Percentiles rank a stretch among this genome's conserved stretches.
These are phyloP conservation scores for Apogon hyalosoma DNA, from an alignment of 2,797 vertebrate species.

Conservation along the genomic window DNA sequence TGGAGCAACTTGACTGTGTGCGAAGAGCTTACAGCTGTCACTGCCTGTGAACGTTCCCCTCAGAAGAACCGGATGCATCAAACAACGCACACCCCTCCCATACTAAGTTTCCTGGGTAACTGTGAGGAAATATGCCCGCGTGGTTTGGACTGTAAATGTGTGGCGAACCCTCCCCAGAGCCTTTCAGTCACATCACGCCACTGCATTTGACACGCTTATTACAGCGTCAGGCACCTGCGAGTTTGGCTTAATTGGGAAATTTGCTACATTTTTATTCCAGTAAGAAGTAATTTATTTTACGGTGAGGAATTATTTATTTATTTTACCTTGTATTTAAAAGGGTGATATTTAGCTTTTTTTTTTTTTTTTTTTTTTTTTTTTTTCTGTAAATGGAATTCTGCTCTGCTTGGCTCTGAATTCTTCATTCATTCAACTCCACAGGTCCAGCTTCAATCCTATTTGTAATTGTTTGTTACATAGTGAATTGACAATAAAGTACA, in stretches of 20 bases:
- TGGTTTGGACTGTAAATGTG: slow-evolving; percentile 7
- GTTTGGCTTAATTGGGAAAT: slow-evolving; percentile 6
- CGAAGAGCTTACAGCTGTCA: slow-evolving; percentile 51
- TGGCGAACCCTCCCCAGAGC: neutral
- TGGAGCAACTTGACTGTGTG: slow-evolving; percentile 48
- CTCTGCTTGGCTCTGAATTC: too few relatives aligned
- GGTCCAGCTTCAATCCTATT: too few relatives aligned
- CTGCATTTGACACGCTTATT: neutral
- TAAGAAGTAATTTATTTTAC: neutral
- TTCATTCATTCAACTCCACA: too few relatives aligned
- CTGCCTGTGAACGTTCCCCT: slow-evolving; percentile 25
- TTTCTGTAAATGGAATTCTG: too few relatives aligned
- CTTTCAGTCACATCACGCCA: neutral
- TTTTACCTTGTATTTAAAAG: too few relatives aligned
- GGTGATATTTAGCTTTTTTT: too few relatives aligned
- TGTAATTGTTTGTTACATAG: too few relatives aligned
- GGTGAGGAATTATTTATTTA: too few relatives aligned
- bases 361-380: too few relatives aligned
- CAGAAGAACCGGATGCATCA: slow-evolving; percentile 17
- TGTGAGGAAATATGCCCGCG: neutral
- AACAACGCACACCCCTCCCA: neutral
- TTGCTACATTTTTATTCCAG: neutral
- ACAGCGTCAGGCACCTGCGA: neutral
- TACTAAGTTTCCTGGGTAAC: neutral
- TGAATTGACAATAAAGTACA: too few relatives aligned